Evolutionary conservation across 2,797 vertebrate species (phyloP).

Genomic region (Nyctibius grandis): DNA sequence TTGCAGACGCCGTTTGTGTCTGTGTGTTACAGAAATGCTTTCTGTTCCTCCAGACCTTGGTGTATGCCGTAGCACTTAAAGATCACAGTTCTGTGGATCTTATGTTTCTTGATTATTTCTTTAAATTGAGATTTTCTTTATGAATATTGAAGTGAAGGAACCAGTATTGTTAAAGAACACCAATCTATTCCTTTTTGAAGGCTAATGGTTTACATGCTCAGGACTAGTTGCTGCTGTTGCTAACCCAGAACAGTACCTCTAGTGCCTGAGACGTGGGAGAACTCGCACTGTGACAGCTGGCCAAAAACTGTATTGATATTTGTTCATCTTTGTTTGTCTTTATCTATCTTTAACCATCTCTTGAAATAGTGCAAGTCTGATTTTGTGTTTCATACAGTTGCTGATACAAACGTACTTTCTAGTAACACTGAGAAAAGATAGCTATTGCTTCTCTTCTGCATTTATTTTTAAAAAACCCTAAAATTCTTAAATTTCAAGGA

Average conservation of each 20-base stretch:
- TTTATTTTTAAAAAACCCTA: background rate
- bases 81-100: background rate
- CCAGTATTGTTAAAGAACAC: background rate
- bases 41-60: rapidly evolving
- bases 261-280: background rate
- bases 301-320: background rate
- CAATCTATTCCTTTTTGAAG: background rate
- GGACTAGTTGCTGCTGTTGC: background rate
- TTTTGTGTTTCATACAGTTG: background rate
- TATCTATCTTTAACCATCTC: background rate
- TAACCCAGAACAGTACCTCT: background rate
- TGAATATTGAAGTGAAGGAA: background rate
- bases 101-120: background rate
- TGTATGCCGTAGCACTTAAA: too few relatives aligned
- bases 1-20: background rate
- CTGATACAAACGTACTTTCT: background rate
- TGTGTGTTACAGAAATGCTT: background rate
- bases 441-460: background rate
- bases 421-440: background rate
- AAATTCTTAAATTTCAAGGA: background rate
- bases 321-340: background rate
- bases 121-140: background rate
- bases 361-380: background rate
- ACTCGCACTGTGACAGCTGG: background rate
- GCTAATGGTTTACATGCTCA: background rate